Evolutionary conservation across 2,797 vertebrate genomes (phyloP).

Genomic region (Sebastes ruberrimus): DNA sequence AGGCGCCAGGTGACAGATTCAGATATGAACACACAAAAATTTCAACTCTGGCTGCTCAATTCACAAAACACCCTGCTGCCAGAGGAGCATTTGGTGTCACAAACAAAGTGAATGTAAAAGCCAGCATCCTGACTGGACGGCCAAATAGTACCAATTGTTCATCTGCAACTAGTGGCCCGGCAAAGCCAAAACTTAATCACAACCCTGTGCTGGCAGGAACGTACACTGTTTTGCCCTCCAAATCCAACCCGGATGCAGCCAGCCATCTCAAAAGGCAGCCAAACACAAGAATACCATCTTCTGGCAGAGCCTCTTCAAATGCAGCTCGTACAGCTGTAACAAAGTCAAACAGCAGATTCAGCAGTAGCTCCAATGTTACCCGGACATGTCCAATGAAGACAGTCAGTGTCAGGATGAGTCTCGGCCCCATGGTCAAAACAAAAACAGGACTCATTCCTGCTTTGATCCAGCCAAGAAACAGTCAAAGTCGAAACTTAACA

Average conservation of each 20-base stretch:
- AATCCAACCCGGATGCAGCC: neutral
- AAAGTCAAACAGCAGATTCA: constrained; percentile 1
- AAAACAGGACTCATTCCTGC: constrained; percentile 67
- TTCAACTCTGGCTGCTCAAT: neutral
- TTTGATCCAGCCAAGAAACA: constrained; percentile 35
- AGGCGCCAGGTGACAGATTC: neutral
- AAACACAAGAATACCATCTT: neutral
- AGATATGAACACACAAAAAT: constrained; percentile 6
- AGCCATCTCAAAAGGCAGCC: constrained; percentile 6
- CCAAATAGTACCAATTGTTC: neutral
- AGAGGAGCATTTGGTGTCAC: neutral
- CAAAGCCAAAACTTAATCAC: neutral
- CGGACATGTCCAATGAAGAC: neutral
- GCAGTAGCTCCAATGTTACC: neutral
- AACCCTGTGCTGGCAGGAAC: constrained; percentile 6
- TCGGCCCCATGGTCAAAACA: constrained; percentile 61
- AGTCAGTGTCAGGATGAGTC: constrained; percentile 34
- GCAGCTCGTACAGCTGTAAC: neutral
- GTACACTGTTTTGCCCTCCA: neutral
- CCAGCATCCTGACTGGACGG: neutral
- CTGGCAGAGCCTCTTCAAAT: neutral
- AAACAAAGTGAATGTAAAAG: constrained; percentile 3
- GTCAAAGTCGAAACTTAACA: neutral
- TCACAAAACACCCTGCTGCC: neutral
- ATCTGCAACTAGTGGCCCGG: neutral